Conservation (phyloP, 2,888 invertebrate genomes). For the Parascotia fuliginaria region DNA sequence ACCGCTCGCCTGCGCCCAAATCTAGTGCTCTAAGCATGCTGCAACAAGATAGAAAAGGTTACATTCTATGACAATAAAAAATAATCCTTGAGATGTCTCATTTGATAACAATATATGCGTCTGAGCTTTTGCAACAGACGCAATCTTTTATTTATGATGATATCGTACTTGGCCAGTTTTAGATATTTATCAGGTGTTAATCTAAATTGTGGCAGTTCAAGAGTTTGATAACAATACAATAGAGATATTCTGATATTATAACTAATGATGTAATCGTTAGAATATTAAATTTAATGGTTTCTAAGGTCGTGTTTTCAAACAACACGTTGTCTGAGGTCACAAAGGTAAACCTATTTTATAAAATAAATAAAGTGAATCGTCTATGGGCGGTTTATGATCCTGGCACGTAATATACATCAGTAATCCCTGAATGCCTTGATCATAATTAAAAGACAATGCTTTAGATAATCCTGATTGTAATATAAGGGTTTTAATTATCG, state of each 20-base stretch:
- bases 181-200: too few species aligned
- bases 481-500: slow-evolving; percentile 45
- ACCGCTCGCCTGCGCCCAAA: slow-evolving; percentile 71
- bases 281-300: neutral
- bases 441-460: slow-evolving; percentile 39
- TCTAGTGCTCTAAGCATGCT: slow-evolving; percentile 93
- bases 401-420: slow-evolving; percentile 1
- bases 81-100: neutral
- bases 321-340: neutral
- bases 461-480: slow-evolving; percentile 43
- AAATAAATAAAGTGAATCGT: slow-evolving; percentile 6
- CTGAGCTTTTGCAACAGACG: neutral
- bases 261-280: too few species aligned
- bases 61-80: neutral
- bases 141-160: too few species aligned
- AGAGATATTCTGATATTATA: too few species aligned
- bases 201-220: too few species aligned
- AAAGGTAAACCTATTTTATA: neutral
- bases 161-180: too few species aligned
- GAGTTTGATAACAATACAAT: too few species aligned
- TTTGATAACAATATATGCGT: neutral
- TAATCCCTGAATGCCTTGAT: slow-evolving; percentile 18
- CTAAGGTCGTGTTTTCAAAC: neutral
- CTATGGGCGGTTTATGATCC: neutral
- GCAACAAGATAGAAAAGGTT: slow-evolving; percentile 58